Base-by-base conservation (phyloP, 2,797 vertebrate genomes). In the Oreochromis grahami region DNA sequence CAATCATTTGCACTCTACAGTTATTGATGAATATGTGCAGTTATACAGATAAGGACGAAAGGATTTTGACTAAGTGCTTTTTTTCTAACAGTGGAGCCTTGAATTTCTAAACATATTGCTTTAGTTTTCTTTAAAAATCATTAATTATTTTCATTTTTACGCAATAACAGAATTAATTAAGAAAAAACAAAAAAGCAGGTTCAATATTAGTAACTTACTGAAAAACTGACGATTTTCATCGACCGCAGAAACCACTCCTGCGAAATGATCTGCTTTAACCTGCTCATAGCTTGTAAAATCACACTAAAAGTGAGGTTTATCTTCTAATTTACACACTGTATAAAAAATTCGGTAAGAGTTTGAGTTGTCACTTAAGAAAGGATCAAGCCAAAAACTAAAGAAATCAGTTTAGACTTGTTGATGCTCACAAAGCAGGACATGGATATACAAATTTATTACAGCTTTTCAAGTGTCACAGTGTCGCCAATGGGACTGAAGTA, bases 111-210 rank as follows among this genome's bases (percentile, higher is more conserved):
- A 63, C 11, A 63, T 63, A 5, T n/a, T 63, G 21, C 11, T 13
- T 38, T 63, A 63, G 34, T 21, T 63, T 63, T 63, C 11, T 36
- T 38, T 38, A 38, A 11, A 63, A 63, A 38, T 13, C 4, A 21
- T 65, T 38, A 11, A 38, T 38, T 63, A 8, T 65, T 5, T 13
- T 12, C 5, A 13, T 41, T 43, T 43, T 12, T 12, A 43, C 41
- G 6, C 5, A 43, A 41, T 5, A 41, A 43, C 19, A 65, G 11
- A 38, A 65, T 63, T 63, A 8, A 36, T 63, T 63, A n/a, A 2
- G 34, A 5, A 8, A 38, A 38, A 63, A 34, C 32, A n/a, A 38
- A 63, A 63, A 38, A 0, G 4, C 0, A 0, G 34, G 32, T 19
- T 21, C 11, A 63, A 63, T 63, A 8, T 63, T 63, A 13, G 21